Conservation (phyloP, 2,888 invertebrate genomes). For the Phalangium opilio region DNA sequence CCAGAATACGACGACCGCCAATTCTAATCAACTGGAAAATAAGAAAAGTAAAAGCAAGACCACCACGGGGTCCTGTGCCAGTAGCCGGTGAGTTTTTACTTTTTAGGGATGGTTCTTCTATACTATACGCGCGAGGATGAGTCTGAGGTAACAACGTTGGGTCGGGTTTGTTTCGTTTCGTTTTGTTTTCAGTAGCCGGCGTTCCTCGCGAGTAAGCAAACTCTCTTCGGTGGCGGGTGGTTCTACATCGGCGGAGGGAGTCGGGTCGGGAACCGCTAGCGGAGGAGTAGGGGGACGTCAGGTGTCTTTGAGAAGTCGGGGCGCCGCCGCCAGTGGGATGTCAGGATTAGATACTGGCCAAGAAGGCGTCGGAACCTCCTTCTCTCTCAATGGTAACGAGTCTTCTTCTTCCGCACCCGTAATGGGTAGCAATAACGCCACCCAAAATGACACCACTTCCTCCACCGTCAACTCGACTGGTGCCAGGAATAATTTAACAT, state of each 20-base stretch:
- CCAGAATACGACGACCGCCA: slow-evolving; percentile 1
- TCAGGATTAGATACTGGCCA: slow-evolving; percentile 17
- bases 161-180: not conserved
- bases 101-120: no score
- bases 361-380: slow-evolving; percentile 14
- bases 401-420: not conserved
- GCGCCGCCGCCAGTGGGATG: slow-evolving; percentile 17
- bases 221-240: slow-evolving; percentile 22
- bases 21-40: slow-evolving; percentile 1
- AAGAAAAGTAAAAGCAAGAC: slow-evolving; percentile 28
- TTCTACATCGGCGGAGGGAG: no score
- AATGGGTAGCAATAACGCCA: slow-evolving; percentile 9
- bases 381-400: slow-evolving; percentile 6
- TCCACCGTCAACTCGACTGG: not conserved
- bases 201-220: slow-evolving; percentile 36
- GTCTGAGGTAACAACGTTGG: not conserved
- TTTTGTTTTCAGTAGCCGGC: slow-evolving; percentile 30
- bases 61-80: slow-evolving; percentile 55
- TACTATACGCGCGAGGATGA: no score
- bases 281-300: slow-evolving; percentile 19
- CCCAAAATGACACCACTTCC: slow-evolving; percentile 4
- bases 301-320: slow-evolving; percentile 13
- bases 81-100: slow-evolving; percentile 39
- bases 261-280: slow-evolving; percentile 17
- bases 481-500: no score